These are phyloP conservation scores for Galeopsomyia nigrocyanea DNA, from an alignment of 2,888 invertebrate species.

Conservation along the genomic window DNA sequence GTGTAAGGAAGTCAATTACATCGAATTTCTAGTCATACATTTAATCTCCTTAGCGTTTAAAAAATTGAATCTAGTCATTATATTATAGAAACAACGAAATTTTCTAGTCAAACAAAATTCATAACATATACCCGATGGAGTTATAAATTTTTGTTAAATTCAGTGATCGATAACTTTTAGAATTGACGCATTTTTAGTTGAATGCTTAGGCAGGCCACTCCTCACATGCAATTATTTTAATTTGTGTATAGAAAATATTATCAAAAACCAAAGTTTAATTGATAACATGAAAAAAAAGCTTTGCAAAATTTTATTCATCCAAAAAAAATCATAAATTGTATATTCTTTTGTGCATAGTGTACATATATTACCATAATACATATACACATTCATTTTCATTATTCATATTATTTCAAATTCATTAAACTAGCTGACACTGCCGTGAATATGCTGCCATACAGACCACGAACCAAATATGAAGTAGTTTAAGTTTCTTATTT, in stretches of 20 bases:
- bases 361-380: too few species aligned
- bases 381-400: background rate
- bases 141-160: slow-evolving; percentile 33
- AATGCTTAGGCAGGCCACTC: slow-evolving; percentile 62
- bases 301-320: background rate
- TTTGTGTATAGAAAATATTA: slow-evolving; percentile 12
- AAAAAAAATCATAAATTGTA: too few species aligned
- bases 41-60: background rate
- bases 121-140: slow-evolving; percentile 6
- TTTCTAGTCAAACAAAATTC: slow-evolving; percentile 40
- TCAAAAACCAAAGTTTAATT: slow-evolving; percentile 13
- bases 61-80: slow-evolving; percentile 44
- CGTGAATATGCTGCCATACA: slow-evolving; percentile 61
- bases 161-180: background rate
- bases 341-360: too few species aligned
- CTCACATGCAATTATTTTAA: slow-evolving; percentile 61
- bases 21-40: slow-evolving; percentile 33
- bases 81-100: slow-evolving; percentile 15
- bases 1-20: background rate
- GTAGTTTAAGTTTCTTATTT: slow-evolving; percentile 36
- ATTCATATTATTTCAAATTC: slow-evolving; percentile 34
- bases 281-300: background rate
- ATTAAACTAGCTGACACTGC: slow-evolving; percentile 49
- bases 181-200: slow-evolving; percentile 34
- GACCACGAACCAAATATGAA: slow-evolving; percentile 51